Conservation (phyloP, 1,140 invertebrate genomes). For the Muscidifurax raptorellus region DNA sequence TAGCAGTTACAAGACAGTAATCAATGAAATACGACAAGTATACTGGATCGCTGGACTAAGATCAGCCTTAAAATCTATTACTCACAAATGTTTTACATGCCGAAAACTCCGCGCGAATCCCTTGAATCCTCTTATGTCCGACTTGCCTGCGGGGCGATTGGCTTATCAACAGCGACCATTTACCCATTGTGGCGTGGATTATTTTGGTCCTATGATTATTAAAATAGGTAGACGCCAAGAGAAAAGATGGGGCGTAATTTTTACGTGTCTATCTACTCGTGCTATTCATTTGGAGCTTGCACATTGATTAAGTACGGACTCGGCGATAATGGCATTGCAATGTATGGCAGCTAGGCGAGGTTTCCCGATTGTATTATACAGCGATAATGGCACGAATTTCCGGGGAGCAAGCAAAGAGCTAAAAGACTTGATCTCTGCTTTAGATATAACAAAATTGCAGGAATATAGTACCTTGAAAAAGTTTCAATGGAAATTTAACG, state of each 20-base stretch:
- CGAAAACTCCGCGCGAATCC: background rate
- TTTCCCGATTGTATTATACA: conserved; percentile 44
- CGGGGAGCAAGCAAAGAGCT: background rate
- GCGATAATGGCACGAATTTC: conserved; percentile 64
- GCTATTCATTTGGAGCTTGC: conserved; percentile 60
- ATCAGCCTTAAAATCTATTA: conserved; percentile 15
- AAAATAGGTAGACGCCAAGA: conserved; percentile 56
- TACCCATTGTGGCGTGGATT: conserved; percentile 38
- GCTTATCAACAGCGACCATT: conserved; percentile 55
- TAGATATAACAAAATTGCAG: background rate
- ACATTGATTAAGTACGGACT: conserved; percentile 53
- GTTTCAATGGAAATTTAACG: conserved; percentile 38
- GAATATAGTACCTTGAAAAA: background rate
- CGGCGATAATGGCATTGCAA: conserved; percentile 57
- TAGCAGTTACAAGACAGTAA: conserved; percentile 38
- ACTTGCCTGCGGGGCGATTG: conserved; percentile 39
- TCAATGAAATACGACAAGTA: conserved; percentile 54
- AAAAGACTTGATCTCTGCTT: background rate
- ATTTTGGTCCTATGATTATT: conserved; percentile 56
- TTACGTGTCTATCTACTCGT: conserved; percentile 57
- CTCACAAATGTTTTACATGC: conserved; percentile 14
- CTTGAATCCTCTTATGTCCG: conserved; percentile 19
- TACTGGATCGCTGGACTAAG: conserved; percentile 56
- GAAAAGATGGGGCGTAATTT: conserved; percentile 66
- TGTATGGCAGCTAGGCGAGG: conserved; percentile 58